A percentile compares a stretch with the other conserved stretches of the same genome.
Evolutionary conservation across 2,888 invertebrate species (phyloP).

Genomic region (Xestoiulus laeticollis): DNA sequence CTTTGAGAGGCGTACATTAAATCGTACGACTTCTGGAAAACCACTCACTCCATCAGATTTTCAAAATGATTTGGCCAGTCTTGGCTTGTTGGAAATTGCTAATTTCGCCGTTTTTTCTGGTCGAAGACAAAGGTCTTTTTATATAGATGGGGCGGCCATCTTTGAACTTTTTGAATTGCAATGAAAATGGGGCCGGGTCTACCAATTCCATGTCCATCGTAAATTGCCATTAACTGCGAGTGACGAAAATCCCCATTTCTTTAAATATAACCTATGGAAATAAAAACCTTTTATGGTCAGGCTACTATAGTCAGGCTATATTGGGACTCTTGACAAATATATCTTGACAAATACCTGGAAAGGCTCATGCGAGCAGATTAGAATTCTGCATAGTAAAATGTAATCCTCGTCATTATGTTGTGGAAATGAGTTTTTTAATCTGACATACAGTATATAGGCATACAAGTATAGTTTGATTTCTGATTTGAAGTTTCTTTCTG

Average conservation of each 20-base stretch:
- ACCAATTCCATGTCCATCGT: background rate
- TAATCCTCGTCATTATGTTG: background rate
- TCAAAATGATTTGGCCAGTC: background rate
- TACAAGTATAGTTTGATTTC: too few relatives aligned
- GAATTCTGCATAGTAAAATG: background rate
- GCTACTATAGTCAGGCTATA: too few relatives aligned
- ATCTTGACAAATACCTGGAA: background rate
- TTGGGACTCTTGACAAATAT: too few relatives aligned
- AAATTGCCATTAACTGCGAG: background rate
- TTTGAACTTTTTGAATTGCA: background rate
- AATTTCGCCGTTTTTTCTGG: background rate
- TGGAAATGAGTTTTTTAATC: too few relatives aligned
- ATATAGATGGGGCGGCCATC: slow-evolving; percentile 5
- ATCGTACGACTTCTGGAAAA: too few relatives aligned
- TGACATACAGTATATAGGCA: too few relatives aligned
- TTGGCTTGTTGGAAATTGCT: background rate
- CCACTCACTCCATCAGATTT: background rate
- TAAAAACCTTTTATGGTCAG: background rate
- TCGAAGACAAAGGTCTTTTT: background rate
- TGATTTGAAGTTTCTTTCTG: too few relatives aligned
- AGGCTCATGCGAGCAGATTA: background rate
- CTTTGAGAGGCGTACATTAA: too few relatives aligned
- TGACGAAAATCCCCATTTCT: background rate
- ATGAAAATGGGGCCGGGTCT: background rate
- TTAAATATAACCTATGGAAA: background rate